Percentiles rank a stretch among this genome's conserved stretches.
Conservation (phyloP, 2,888 invertebrate genomes). For the Caradrina clavipalpis region DNA sequence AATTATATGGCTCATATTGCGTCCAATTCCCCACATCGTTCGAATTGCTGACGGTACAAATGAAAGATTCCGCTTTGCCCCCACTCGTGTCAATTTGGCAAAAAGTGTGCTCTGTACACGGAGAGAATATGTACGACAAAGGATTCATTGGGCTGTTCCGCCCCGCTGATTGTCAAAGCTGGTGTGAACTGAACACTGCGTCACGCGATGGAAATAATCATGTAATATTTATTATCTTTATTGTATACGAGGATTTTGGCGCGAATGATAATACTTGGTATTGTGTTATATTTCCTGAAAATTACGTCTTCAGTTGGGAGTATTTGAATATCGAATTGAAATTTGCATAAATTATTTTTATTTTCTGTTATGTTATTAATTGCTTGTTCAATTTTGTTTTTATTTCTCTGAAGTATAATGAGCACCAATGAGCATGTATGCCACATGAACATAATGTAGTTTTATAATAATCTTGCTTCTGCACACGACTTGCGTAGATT, state of each 20-base stretch:
- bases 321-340: neutral
- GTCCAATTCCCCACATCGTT: constrained; percentile 19
- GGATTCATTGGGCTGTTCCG: constrained; percentile 60
- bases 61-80: constrained; percentile 38
- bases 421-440: no score
- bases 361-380: no score
- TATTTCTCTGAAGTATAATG: no score
- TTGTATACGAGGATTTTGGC: constrained; percentile 1
- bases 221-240: constrained; percentile 26
- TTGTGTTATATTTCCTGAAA: neutral
- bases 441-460: no score
- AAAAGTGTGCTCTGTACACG: constrained; percentile 38
- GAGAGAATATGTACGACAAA: constrained; percentile 48
- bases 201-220: constrained; percentile 40
- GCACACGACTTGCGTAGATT: no score
- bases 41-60: constrained; percentile 12
- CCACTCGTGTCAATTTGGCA: constrained; percentile 38
- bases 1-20: constrained; percentile 11
- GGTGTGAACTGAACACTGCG: constrained; percentile 54
- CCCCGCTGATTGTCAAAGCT: constrained; percentile 71
- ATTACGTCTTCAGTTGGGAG: no score
- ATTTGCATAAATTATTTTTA: no score
- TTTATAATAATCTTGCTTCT: no score
- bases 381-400: no score
- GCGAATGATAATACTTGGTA: neutral